phyloP scores from a whole-genome alignment of 2,113 vertebrate genomes.

The Pedetes capensis region DNA sequence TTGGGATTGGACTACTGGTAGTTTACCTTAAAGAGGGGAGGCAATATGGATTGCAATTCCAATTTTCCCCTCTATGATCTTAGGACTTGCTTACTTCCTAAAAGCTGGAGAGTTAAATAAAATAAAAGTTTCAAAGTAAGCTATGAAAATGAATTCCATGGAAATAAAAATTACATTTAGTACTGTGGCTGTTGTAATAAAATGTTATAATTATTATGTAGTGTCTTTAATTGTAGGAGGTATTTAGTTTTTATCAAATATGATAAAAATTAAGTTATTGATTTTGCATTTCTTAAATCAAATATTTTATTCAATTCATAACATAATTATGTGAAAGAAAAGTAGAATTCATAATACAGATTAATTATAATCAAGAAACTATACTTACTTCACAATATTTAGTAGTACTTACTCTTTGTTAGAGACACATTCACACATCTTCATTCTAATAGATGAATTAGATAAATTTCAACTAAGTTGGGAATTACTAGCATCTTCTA shows the following conservation, averaged over 20 bases:
- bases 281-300: background rate
- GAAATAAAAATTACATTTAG: background rate
- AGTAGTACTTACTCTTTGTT: background rate
- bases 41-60: background rate
- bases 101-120: background rate
- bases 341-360: background rate
- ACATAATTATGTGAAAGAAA: background rate
- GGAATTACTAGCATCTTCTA: background rate
- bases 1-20: background rate
- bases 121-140: background rate
- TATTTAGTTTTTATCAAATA: background rate
- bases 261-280: background rate
- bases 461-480: background rate
- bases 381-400: background rate
- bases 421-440: background rate
- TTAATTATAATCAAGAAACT: background rate
- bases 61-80: background rate
- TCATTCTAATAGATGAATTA: background rate
- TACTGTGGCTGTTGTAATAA: background rate
- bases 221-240: background rate
- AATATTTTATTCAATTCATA: background rate
- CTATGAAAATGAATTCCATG: background rate
- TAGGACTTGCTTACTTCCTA: background rate
- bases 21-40: background rate
- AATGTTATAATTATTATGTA: background rate